A percentile compares a stretch with the other conserved stretches of the same genome.
These are phyloP conservation scores for Alloplasta piceator DNA, from an alignment of 2,888 invertebrate species.

Conservation along the genomic window DNA sequence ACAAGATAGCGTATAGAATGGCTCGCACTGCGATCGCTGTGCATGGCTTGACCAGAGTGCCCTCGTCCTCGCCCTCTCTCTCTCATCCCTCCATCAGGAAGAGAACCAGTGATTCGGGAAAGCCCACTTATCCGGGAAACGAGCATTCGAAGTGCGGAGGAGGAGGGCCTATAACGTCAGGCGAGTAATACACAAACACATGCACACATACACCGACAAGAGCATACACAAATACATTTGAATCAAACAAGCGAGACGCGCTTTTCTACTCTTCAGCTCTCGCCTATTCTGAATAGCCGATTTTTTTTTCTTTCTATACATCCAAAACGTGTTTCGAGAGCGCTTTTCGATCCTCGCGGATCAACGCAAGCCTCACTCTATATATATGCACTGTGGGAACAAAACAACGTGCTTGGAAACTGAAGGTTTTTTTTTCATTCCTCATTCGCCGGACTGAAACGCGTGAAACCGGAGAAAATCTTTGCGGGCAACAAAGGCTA, in stretches of 20 bases:
- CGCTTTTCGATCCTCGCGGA: conserved; percentile 8
- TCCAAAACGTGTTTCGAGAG: conserved; percentile 2
- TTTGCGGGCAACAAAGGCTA: too few relatives aligned
- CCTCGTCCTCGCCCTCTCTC: neutral
- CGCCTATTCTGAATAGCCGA: conserved; percentile 10
- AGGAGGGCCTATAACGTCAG: conserved; percentile 27
- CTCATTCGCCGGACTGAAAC: too few relatives aligned
- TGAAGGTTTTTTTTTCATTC: too few relatives aligned
- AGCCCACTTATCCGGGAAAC: conserved; percentile 58
- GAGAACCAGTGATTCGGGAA: conserved; percentile 49
- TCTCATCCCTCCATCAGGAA: conserved; percentile 3
- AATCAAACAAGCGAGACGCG: conserved; percentile 40
- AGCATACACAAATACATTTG: neutral
- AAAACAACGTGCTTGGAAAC: too few relatives aligned
- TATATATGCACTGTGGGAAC: too few relatives aligned
- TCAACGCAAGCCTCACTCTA: neutral
- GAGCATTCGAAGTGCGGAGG: conserved; percentile 31
- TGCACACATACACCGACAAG: neutral
- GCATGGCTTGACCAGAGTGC: conserved; percentile 16
- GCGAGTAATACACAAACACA: conserved; percentile 10
- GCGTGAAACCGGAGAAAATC: too few relatives aligned
- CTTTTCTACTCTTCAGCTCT: conserved; percentile 45
- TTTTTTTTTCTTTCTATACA: neutral
- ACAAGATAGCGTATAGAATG: neutral
- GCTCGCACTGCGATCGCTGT: conserved; percentile 3